Evolutionary conservation across 2,797 vertebrate genomes (phyloP).

Genomic region (Mustela erminea): DNA sequence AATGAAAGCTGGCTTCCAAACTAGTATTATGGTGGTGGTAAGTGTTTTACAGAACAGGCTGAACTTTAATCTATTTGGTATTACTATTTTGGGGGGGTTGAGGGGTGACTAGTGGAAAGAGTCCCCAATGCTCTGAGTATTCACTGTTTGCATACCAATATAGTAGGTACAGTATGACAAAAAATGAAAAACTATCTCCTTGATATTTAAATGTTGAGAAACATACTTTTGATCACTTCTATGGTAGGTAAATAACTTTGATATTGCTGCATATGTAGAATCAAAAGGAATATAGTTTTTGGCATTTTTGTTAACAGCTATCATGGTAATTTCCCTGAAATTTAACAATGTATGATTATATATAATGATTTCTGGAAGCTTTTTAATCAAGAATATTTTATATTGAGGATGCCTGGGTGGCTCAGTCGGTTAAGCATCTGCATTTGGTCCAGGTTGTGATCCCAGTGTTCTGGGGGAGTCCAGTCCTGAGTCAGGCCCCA

Average conservation of each 20-base stretch:
- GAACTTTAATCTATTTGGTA: slow-evolving; percentile 22
- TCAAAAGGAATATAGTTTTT: slow-evolving; percentile 15
- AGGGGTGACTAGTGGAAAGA: not conserved
- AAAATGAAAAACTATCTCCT: not conserved
- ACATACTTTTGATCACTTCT: not conserved
- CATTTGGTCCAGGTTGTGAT: not conserved
- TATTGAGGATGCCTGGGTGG: not conserved
- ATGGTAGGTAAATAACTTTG: not conserved
- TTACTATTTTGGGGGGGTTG: not conserved
- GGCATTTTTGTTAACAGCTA: not conserved
- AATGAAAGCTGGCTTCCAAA: slow-evolving; percentile 1
- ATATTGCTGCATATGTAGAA: not conserved
- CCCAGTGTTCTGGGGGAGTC: not conserved
- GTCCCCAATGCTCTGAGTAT: not conserved
- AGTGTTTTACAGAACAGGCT: slow-evolving; percentile 58
- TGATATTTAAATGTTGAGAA: slow-evolving; percentile 26
- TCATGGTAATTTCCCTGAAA: slow-evolving; percentile 26
- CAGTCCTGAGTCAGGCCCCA: no score
- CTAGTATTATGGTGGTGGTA: not conserved
- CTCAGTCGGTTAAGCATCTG: not conserved
- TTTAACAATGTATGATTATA: slow-evolving; percentile 1
- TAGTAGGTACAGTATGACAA: not conserved
- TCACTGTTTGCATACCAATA: not conserved
- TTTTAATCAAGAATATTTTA: not conserved
- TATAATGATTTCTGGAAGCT: not conserved